Evolutionary conservation across 2,113 vertebrate species (phyloP), one percentile per base, ranked within the genome.

Genomic region (Urocolius indicus): DNA sequence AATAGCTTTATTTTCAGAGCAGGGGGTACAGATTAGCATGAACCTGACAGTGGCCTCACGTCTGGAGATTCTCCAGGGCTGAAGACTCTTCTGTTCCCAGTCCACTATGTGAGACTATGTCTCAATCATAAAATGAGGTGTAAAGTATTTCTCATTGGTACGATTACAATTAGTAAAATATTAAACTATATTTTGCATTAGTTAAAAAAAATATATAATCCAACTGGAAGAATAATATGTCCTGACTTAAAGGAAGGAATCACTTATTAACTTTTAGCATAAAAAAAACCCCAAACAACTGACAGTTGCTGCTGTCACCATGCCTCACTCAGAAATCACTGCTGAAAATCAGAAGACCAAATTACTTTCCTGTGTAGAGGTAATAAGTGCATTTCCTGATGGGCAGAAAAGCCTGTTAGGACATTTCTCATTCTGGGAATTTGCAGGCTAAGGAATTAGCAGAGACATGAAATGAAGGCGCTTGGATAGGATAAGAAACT

Each of bases 321-420:
- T 34, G 52, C 84, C 84, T 84, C 62, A 84, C 45, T 43, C 43
- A 89, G 91, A 81, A 90, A 89, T 94, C 89, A 67, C 65, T 49
- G 65, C 57, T 81, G 89, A 93, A 91, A 79, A 94, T 93, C 94
- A 87, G 84, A 92, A 89, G 71, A 72, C 58, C 49, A 94, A 94
- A 95, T 94, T 94, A 69, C 69, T 94, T 96, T 73, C 73, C 83
- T 46, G 34, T 55, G 65, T 54, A 67, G 45, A 90, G 77, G 84
- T 87, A 97, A 68, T 87, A 89, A 94, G n/a, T 76, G 30, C 58
- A 82, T 87, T 91, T 93, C 74, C 84, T 26, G 69, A 94, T 16
- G 34, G 84, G 77, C 81, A 94, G 89, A 83, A 95, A 90, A 94
- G 30, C 58, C 58, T 87, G 69, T 83, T 85, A 82, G n/a, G 71